phyloP scores from a whole-genome alignment of 2,888 invertebrate species.

The Acleris emargana region DNA sequence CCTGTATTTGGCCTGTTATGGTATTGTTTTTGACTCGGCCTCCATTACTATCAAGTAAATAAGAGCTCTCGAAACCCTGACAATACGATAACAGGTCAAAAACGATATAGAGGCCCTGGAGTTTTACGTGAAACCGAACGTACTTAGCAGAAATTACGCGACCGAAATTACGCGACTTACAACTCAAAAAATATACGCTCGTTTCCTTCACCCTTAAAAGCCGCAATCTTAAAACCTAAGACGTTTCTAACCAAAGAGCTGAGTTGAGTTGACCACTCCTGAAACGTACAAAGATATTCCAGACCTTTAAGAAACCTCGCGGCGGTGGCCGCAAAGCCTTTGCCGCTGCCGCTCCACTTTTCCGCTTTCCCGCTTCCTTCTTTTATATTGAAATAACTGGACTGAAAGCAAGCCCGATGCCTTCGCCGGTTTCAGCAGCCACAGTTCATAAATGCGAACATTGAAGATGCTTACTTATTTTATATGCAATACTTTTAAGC shows the following conservation, averaged over 20 bases:
- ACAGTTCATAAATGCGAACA: constrained; percentile 11
- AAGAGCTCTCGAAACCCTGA: too few relatives aligned
- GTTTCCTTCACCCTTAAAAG: background rate
- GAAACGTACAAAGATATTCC: constrained; percentile 35
- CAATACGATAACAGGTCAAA: too few relatives aligned
- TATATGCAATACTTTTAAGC: constrained; percentile 28
- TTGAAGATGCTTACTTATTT: background rate
- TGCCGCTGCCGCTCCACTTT: constrained; percentile 46
- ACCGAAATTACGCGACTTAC: too few relatives aligned
- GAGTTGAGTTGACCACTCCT: constrained; percentile 7
- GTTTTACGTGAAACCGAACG: too few relatives aligned
- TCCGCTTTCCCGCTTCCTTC: constrained; percentile 48
- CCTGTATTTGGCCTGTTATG: too few relatives aligned
- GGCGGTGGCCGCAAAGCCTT: constrained; percentile 48
- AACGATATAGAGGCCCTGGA: too few relatives aligned
- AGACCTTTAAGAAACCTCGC: constrained; percentile 39
- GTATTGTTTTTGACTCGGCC: too few relatives aligned
- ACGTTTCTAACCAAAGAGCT: background rate
- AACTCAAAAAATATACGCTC: background rate
- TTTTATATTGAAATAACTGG: constrained; percentile 44
- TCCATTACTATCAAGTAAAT: too few relatives aligned
- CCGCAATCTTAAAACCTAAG: background rate
- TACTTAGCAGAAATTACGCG: too few relatives aligned
- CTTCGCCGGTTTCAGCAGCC: constrained; percentile 23
- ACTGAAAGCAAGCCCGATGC: constrained; percentile 43